A percentile compares a stretch with the other conserved stretches of the same genome.
Evolutionary conservation across 1,140 invertebrate species (phyloP).

Genomic region (Drosophila persimilis): DNA sequence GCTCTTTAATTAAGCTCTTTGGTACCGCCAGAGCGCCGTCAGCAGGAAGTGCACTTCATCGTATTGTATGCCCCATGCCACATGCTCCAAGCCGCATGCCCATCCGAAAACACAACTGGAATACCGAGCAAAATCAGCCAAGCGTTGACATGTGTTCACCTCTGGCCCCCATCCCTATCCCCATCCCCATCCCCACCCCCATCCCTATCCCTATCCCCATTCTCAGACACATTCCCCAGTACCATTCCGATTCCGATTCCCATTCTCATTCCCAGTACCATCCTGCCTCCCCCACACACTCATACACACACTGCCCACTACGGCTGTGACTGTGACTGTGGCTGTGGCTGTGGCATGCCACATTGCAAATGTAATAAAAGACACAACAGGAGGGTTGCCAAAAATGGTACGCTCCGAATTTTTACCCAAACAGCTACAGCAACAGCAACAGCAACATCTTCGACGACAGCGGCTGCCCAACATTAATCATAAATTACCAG

Average conservation of each 20-base stretch:
- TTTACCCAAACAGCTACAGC: slow-evolving; percentile 34
- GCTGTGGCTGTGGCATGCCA: slow-evolving; percentile 21
- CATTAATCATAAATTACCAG: slow-evolving; percentile 82
- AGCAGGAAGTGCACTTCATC: slow-evolving; percentile 54
- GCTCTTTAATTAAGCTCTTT: slow-evolving; percentile 74
- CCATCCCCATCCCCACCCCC: slow-evolving; percentile 9
- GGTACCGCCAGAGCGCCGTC: slow-evolving; percentile 55
- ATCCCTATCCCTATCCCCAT: slow-evolving; percentile 3
- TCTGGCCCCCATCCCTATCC: slow-evolving; percentile 12
- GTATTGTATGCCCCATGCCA: too few species aligned
- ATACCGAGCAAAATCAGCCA: slow-evolving; percentile 48
- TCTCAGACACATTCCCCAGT: too few species aligned
- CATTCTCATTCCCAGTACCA: not conserved
- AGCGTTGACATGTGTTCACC: slow-evolving; percentile 71
- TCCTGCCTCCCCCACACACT: slow-evolving; percentile 1
- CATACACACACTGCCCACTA: slow-evolving; percentile 8
- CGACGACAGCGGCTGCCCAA: slow-evolving; percentile 59
- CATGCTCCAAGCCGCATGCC: too few species aligned
- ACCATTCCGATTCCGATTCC: not conserved
- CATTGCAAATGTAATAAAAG: slow-evolving; percentile 63
- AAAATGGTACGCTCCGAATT: slow-evolving; percentile 71
- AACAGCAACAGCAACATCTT: slow-evolving; percentile 37
- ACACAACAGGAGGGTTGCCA: slow-evolving; percentile 76
- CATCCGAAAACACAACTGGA: slow-evolving; percentile 36
- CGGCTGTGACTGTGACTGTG: too few species aligned